A percentile compares a stretch with the other conserved stretches of the same genome.
Conservation (phyloP, 2,113 vertebrate species). For the Lagenorhynchus albirostris region DNA sequence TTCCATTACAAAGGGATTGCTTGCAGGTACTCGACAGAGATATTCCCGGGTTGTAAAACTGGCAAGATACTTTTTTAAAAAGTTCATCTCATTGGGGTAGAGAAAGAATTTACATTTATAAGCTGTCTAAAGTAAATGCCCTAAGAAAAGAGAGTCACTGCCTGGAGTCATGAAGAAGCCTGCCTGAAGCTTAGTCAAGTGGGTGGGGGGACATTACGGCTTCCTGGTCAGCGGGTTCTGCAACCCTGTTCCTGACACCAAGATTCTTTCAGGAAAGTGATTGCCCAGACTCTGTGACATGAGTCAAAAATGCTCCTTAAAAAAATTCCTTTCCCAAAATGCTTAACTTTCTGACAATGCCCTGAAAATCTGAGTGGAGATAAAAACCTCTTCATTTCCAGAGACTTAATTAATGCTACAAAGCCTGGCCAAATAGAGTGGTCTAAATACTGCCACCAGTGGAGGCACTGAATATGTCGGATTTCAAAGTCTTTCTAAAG, state of each 20-base stretch:
- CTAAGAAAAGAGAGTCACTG: too few species aligned
- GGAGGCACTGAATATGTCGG: neutral
- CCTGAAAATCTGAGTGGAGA: neutral
- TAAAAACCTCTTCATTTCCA: neutral
- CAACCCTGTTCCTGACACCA: neutral
- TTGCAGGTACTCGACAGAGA: neutral
- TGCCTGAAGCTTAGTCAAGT: accelerated
- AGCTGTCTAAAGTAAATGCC: neutral
- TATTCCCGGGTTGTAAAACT: too few species aligned
- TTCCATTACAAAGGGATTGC: too few species aligned
- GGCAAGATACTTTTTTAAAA: neutral
- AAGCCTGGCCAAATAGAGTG: neutral
- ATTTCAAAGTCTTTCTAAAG: conserved; percentile 20
- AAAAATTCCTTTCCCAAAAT: neutral
- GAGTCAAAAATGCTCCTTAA: neutral
- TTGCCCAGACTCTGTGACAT: neutral
- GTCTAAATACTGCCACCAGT: neutral
- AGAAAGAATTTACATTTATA: neutral
- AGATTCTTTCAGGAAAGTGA: neutral
- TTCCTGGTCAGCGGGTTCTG: accelerated
- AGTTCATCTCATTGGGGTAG: neutral
- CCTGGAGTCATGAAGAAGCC: too few species aligned
- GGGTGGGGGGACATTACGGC: accelerated
- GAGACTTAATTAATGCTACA: neutral
- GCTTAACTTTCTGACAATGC: neutral